These are phyloP conservation scores for Polydrusus cervinus DNA, from an alignment of 2,888 invertebrate genomes.

Conservation along the genomic window DNA sequence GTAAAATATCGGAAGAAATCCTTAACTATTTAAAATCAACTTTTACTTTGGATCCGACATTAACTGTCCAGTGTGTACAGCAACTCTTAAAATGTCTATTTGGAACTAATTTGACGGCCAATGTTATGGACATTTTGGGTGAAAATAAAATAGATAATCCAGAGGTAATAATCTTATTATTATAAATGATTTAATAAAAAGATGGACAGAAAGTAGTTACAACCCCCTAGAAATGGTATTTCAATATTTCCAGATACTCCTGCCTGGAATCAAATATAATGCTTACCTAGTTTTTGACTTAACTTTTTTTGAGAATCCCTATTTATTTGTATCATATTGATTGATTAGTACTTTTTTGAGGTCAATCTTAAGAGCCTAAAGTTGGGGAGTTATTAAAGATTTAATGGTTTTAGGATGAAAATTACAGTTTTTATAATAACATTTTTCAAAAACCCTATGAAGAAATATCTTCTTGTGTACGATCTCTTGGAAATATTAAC, in stretches of 20 bases:
- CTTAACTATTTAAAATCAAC: slow-evolving; percentile 83
- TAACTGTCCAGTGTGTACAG: slow-evolving; percentile 83
- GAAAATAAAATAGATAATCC: slow-evolving; percentile 23
- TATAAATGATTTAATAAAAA: too few species aligned
- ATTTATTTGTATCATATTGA: too few species aligned
- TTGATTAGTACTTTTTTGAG: too few species aligned
- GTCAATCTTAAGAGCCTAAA: too few species aligned
- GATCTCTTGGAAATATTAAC: slow-evolving; percentile 64
- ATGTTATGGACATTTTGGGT: slow-evolving; percentile 67
- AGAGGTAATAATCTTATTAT: slow-evolving; percentile 11
- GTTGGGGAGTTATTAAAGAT: too few species aligned
- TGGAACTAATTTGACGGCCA: slow-evolving; percentile 80
- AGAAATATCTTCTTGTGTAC: slow-evolving; percentile 64
- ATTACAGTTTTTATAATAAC: slow-evolving; percentile 68
- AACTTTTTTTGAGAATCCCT: too few species aligned
- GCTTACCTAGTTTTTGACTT: too few species aligned
- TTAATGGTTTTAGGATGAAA: slow-evolving; percentile 39
- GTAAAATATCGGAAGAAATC: slow-evolving; percentile 85
- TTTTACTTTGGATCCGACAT: slow-evolving; percentile 80
- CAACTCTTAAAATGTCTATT: slow-evolving; percentile 86
- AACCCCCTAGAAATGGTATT: too few species aligned
- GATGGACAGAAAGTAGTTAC: too few species aligned
- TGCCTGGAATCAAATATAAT: too few species aligned
- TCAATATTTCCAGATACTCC: too few species aligned
- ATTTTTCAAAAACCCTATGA: slow-evolving; percentile 69